Percentiles rank a stretch among this genome's conserved stretches.
Evolutionary conservation across 2,888 invertebrate species (phyloP).

Genomic region (Mechanitis mazaeus): DNA sequence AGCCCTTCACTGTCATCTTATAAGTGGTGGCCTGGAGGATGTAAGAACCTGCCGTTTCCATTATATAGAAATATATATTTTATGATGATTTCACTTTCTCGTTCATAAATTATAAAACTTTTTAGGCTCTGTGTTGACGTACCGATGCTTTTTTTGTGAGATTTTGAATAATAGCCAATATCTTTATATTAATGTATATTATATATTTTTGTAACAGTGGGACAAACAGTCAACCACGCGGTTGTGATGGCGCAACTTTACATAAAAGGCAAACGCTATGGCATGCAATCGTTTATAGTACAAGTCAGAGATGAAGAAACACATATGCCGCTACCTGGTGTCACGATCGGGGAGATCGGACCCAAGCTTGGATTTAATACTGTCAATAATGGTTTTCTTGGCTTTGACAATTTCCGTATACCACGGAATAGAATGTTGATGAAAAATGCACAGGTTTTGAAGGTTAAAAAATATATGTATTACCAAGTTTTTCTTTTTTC

Average conservation of each 20-base stretch:
- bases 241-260: constrained; percentile 94
- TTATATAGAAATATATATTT: neutral
- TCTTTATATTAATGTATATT: neutral
- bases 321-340: constrained; percentile 89
- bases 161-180: neutral
- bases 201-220: constrained; percentile 79
- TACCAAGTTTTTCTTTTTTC: neutral
- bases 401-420: constrained; percentile 90
- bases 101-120: neutral
- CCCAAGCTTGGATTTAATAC: constrained; percentile 93
- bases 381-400: constrained; percentile 94
- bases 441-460: constrained; percentile 90
- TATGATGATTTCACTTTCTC: too few relatives aligned
- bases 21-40: constrained; percentile 98
- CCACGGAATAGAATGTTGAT: constrained; percentile 93
- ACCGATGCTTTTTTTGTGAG: neutral
- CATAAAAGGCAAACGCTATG: constrained; percentile 86
- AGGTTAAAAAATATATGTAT: constrained; percentile 45
- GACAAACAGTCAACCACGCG: constrained; percentile 93
- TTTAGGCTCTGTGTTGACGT: neutral
- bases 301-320: constrained; percentile 93
- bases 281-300: constrained; percentile 94
- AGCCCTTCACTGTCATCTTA: constrained; percentile 91
- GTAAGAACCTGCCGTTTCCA: constrained; percentile 74
- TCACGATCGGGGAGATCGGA: constrained; percentile 95